A percentile compares a stretch with the other conserved stretches of the same genome.
Evolutionary conservation across 2,888 invertebrate species (phyloP).

Genomic region (Labia minor): DNA sequence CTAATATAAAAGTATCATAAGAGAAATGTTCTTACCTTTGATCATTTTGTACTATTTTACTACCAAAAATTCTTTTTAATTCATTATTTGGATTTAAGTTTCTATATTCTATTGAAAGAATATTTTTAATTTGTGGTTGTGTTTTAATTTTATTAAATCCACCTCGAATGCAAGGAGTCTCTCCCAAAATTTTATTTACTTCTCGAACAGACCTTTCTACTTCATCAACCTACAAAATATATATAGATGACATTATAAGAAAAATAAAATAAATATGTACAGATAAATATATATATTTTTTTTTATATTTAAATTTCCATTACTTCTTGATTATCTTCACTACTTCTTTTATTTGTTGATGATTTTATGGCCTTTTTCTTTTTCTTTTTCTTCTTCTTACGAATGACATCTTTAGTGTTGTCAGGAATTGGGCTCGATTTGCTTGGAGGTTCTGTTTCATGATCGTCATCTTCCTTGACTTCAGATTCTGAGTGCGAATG

Average conservation of each 20-base stretch:
- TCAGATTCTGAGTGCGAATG: slow-evolving; percentile 56
- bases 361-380: slow-evolving; percentile 31
- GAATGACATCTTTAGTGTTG: slow-evolving; percentile 41
- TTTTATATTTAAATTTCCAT: slow-evolving; percentile 23
- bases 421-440: slow-evolving; percentile 32
- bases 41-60: slow-evolving; percentile 61
- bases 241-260: no score
- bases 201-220: slow-evolving; percentile 54
- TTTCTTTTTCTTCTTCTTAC: slow-evolving; percentile 54
- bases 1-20: not conserved
- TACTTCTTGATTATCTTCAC: slow-evolving; percentile 54
- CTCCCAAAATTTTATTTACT: slow-evolving; percentile 55
- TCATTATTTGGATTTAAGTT: slow-evolving; percentile 71
- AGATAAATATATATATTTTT: no score
- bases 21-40: slow-evolving; percentile 34
- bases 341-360: slow-evolving; percentile 39
- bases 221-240: slow-evolving; percentile 45
- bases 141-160: slow-evolving; percentile 31
- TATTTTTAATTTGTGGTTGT: slow-evolving; percentile 34
- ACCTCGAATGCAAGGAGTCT: slow-evolving; percentile 34
- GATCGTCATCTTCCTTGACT: slow-evolving; percentile 53
- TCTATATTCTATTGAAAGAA: slow-evolving; percentile 55
- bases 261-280: not conserved
- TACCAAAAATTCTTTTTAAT: slow-evolving; percentile 69
- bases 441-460: slow-evolving; percentile 46